Percentiles rank a stretch among this genome's conserved stretches.
Conservation (phyloP, 30 jellyfish, hydroid and myxozoan species). For the Aurelia sp. region DNA sequence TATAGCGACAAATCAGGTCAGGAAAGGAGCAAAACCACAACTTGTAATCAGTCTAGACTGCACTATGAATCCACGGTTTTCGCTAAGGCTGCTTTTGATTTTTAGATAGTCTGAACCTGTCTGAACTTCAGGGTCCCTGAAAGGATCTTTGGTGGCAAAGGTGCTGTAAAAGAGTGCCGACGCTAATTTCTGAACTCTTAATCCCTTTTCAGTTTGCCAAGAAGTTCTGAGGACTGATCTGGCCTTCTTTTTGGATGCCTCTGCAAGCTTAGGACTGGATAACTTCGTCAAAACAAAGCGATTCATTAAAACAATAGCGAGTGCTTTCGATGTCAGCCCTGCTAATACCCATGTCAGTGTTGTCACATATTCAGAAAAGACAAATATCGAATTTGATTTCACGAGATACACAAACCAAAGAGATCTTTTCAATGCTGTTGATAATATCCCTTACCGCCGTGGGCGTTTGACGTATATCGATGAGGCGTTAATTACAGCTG, state of each 20-base stretch:
- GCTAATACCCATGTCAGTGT: slow-evolving; percentile 84
- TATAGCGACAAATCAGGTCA: too few species aligned
- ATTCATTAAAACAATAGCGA: slow-evolving; percentile 70
- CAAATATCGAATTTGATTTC: slow-evolving; percentile 63
- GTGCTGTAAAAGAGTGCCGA: too few species aligned
- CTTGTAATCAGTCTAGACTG: too few species aligned
- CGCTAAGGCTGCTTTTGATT: too few species aligned
- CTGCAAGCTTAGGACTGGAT: slow-evolving; percentile 77
- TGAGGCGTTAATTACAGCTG: slow-evolving; percentile 75
- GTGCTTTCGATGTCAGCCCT: slow-evolving; percentile 78
- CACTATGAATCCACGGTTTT: too few species aligned
- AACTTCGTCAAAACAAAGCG: slow-evolving; percentile 79
- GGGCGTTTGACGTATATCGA: slow-evolving; percentile 87
- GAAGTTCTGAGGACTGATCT: slow-evolving; percentile 83
- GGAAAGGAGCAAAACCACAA: too few species aligned
- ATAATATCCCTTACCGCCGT: slow-evolving; percentile 60
- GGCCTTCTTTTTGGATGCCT: slow-evolving; percentile 89
- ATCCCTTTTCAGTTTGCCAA: slow-evolving; percentile 71
- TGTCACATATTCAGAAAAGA: slow-evolving; percentile 54
- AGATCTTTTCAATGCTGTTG: slow-evolving; percentile 69
- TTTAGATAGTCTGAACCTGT: too few species aligned
- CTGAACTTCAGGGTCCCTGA: too few species aligned
- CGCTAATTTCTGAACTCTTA: background rate
- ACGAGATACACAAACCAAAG: slow-evolving; percentile 20
- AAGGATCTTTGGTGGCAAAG: too few species aligned